Evolutionary conservation across 2,113 vertebrate species (phyloP), one percentile per base, ranked within the genome.

Genomic region (Leucopsar rothschildi): DNA sequence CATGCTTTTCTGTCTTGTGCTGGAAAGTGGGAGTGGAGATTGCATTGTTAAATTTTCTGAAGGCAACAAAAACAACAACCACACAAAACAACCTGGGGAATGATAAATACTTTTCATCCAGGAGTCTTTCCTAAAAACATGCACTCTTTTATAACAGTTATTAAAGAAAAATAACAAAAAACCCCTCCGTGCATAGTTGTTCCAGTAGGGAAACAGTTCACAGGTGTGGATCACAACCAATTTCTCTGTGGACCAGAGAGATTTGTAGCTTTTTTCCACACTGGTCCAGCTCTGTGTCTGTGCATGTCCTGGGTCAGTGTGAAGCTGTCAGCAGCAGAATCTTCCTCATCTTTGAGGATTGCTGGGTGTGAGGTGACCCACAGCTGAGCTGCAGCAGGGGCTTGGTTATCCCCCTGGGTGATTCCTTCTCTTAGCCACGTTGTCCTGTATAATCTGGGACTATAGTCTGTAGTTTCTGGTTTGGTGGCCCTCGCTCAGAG

Each of bases 111-210:
- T 91, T 86, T 77, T 81, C 47, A 55, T 10, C 35, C n/a, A 65
- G 60, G 81, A 71, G 31, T 56, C 24, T 60, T 76, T 33, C 11
- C 11, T 39, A 23, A 79, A 88, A 82, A 19, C 27, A 19, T 18
- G 13, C 4, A 4, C 27, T 87, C 5, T 79, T 76, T 42, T 47
- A 37, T 9, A 24, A 4, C 49, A 14, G 5, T 10, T 33, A 35
- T 21, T 52, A 31, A 44, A 39, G 25, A 47, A 80, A 31, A 53
- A 37, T 8, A 60, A 18, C 15, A 59, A 4, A 57, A 40, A 45
- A 3, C 9, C 39, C 2, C 0, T 12, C 9, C 1, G 0, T 15
- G 9, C 5, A 24, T 50, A 45, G 13, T 45, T 71, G 20, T 69
- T 89, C 29, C 33, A 66, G n/a, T 23, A 39, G 27, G 29, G 33